Conservation (phyloP, 2,797 vertebrate genomes). For the Phalloptychus januarius region DNA sequence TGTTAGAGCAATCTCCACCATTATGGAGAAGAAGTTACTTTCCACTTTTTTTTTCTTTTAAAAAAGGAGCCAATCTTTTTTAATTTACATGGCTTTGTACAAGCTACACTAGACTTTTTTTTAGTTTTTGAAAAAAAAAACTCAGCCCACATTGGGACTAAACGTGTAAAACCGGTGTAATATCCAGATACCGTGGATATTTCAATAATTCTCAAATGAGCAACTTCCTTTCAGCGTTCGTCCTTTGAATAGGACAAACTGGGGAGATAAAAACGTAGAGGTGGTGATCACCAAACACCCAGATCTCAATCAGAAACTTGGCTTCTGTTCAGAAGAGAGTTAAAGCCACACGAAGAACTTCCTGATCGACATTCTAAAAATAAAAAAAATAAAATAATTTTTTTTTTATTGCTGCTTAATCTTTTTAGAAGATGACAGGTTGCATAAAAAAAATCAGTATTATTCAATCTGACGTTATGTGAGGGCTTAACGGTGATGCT, state of each 20-base stretch:
- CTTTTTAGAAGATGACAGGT: slow-evolving; percentile 17
- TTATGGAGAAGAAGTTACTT: slow-evolving; percentile 56
- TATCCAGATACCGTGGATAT: slow-evolving; percentile 33
- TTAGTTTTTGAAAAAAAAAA: slow-evolving; percentile 61
- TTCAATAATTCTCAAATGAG: slow-evolving; percentile 46
- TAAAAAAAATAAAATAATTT: not conserved
- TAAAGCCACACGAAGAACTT: slow-evolving; percentile 16
- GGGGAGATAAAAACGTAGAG: slow-evolving; percentile 15
- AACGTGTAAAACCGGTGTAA: slow-evolving; percentile 65
- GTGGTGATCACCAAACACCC: slow-evolving; percentile 12
- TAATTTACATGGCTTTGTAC: slow-evolving; percentile 69
- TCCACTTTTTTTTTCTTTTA: slow-evolving; percentile 45
- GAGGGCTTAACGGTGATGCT: not conserved
- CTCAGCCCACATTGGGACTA: slow-evolving; percentile 73
- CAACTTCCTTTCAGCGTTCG: slow-evolving; percentile 37
- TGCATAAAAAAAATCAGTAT: slow-evolving; percentile 3
- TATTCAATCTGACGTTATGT: not conserved
- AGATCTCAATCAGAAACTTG: slow-evolving; percentile 34
- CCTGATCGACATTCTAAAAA: not conserved
- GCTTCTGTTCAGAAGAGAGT: slow-evolving; percentile 37
- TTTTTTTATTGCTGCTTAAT: slow-evolving; percentile 45
- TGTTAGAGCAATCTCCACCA: slow-evolving; percentile 60
- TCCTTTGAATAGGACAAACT: slow-evolving; percentile 14
- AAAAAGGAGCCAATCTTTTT: slow-evolving; percentile 62
- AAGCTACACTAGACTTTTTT: slow-evolving; percentile 75